Conservation (phyloP, 1,140 invertebrate species). For the Plodia interpunctella region DNA sequence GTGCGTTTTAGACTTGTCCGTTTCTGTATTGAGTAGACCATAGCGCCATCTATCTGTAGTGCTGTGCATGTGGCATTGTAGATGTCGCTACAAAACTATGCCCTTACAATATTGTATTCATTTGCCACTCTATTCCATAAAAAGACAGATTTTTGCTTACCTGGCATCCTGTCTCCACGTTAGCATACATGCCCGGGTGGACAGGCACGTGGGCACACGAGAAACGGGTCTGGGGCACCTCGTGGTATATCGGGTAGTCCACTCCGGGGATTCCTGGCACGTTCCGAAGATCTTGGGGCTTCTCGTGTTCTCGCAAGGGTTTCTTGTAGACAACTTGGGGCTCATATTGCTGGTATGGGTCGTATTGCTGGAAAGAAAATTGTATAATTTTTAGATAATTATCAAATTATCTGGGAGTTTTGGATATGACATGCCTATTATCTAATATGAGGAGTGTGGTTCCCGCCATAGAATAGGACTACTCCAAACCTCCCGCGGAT, state of each 20-base stretch:
- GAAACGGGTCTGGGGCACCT: conserved; percentile 87
- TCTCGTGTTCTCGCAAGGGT: conserved; percentile 76
- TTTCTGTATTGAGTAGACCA: too few relatives aligned
- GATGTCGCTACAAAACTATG: too few relatives aligned
- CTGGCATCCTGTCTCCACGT: conserved; percentile 91
- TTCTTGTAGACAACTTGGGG: conserved; percentile 53
- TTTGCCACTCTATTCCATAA: too few relatives aligned
- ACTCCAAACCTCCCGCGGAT: too few relatives aligned
- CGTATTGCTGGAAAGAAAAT: conserved; percentile 47
- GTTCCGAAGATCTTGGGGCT: conserved; percentile 86
- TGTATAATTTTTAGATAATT: background rate
- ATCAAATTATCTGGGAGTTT: too few relatives aligned
- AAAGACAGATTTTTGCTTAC: conserved; percentile 56
- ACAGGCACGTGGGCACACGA: conserved; percentile 85
- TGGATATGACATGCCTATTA: too few relatives aligned
- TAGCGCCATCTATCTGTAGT: too few relatives aligned
- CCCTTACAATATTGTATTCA: too few relatives aligned
- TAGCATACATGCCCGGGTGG: conserved; percentile 90
- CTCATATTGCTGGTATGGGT: conserved; percentile 51
- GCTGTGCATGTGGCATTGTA: too few relatives aligned
- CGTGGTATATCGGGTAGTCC: conserved; percentile 87
- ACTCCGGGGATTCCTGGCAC: conserved; percentile 86
- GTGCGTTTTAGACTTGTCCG: too few relatives aligned
- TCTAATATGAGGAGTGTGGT: too few relatives aligned
- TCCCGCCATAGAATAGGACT: too few relatives aligned